Percentiles rank a stretch among this genome's conserved stretches.
Conservation (phyloP, 1,140 invertebrate species). For the Drosophila watanabei region DNA sequence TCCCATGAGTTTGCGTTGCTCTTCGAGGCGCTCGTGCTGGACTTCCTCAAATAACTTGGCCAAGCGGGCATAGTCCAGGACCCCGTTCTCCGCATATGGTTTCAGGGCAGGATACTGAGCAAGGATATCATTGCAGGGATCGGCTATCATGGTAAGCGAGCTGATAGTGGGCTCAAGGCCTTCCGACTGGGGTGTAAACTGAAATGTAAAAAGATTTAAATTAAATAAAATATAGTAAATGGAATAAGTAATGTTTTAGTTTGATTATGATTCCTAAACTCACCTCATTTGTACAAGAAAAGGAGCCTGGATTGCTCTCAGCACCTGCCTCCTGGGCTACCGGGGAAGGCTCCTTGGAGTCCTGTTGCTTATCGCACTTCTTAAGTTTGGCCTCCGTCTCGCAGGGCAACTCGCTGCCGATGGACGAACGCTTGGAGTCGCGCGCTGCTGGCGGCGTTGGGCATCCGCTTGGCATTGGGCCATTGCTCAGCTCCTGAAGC, state of each 20-base stretch:
- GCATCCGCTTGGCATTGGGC: slow-evolving; percentile 6
- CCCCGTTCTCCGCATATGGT: slow-evolving; percentile 46
- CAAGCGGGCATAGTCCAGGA: slow-evolving; percentile 43
- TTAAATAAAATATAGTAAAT: background rate
- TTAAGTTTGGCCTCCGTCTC: slow-evolving; percentile 65
- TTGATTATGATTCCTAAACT: background rate
- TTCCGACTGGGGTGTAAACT: background rate
- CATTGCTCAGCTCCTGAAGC: slow-evolving; percentile 59
- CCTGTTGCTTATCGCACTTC: slow-evolving; percentile 38
- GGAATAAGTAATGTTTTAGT: background rate
- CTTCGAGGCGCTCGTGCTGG: slow-evolving; percentile 28
- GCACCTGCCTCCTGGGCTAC: background rate
- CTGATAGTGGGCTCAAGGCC: slow-evolving; percentile 8
- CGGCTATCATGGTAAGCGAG: slow-evolving; percentile 26
- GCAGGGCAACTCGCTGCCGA: slow-evolving; percentile 56
- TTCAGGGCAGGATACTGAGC: slow-evolving; percentile 53
- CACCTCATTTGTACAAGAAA: slow-evolving; percentile 47
- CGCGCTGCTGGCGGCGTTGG: slow-evolving; percentile 31
- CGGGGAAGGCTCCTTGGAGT: background rate
- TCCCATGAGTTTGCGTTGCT: slow-evolving; percentile 53
- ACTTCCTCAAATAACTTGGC: slow-evolving; percentile 50
- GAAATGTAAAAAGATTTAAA: background rate
- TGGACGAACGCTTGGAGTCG: slow-evolving; percentile 63
- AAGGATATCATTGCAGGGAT: slow-evolving; percentile 26
- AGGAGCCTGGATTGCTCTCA: background rate